Base-by-base conservation (phyloP, 2,797 vertebrate species). In the Halcyon smyrnensis region DNA sequence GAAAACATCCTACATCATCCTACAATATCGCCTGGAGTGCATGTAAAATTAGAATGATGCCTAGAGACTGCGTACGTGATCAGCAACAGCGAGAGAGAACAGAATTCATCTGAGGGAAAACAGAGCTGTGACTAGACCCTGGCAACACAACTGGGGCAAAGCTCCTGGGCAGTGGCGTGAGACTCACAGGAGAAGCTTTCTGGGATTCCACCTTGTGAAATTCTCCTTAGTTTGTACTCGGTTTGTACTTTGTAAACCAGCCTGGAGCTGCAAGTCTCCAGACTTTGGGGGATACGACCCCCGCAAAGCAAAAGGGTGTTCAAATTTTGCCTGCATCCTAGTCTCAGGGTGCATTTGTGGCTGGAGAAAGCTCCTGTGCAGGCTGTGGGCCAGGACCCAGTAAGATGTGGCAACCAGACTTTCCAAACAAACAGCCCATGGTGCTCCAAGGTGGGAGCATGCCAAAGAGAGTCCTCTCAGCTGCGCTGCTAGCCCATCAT, bases 1-100 rank as follows among this genome's bases (percentile, higher is more conserved):
- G 63, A 48, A 84, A 75, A 81, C 62, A 78, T 57, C 86, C 86
- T 53, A 45, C 81, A 56, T 65, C 56, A n/a, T 84, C 50, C 70
- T 54, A 67, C 53, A 57, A 13, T 0, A 34, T 11, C 50, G 82
- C 91, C 89, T 81, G 54, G 51, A 91, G 86, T 6, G 9, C 21
- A 2, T 14, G 59, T 64, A 89, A 80, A 91, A 89, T 84, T 48
- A 80, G 73, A 76, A 76, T n/a, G 17, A 7, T 11, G 67, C 76
- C 76, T 60, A 27, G 48, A 57, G 81, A 62, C 84, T 48, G 50
- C 77, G 71, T n/a, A 62, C 17, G 43, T 0, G 0, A 60, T 8
- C 70, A 82, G 45, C 39, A 69, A n/a, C 10, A 39, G 79, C 19
- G 2, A 14, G 36, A 32, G 65, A 25, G 79, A 65, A 34, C 25